Conservation (phyloP, 2,797 vertebrate species). For the Gymnopithys bicolor region DNA sequence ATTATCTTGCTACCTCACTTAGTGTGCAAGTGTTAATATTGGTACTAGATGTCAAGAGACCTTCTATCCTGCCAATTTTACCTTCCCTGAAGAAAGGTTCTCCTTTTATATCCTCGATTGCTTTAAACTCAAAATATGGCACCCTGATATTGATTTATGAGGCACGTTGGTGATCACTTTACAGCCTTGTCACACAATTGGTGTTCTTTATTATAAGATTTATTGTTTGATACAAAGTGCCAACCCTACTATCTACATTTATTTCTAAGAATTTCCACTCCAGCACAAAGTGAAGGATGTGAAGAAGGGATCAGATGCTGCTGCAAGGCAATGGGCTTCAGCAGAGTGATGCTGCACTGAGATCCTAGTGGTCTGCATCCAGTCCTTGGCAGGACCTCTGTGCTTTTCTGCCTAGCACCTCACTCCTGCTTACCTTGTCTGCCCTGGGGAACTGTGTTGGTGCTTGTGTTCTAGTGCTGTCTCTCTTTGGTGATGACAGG, state of each 20-base stretch:
- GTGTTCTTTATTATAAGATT: neutral
- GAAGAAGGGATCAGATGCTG: neutral
- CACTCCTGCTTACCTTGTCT: neutral
- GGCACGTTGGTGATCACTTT: neutral
- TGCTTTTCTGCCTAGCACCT: neutral
- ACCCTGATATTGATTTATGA: neutral
- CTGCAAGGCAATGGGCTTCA: neutral
- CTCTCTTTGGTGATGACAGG: neutral
- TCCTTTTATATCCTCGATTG: neutral
- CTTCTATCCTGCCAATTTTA: neutral
- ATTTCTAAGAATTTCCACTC: neutral
- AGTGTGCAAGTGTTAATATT: neutral
- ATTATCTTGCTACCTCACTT: neutral
- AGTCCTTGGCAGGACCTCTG: neutral
- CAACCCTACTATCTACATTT: accelerated
- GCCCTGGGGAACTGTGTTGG: neutral
- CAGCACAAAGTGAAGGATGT: accelerated
- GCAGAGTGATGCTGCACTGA: neutral
- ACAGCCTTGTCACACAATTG: neutral
- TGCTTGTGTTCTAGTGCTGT: neutral
- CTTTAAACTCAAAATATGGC: neutral
- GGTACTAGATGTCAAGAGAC: neutral
- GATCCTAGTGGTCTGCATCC: neutral
- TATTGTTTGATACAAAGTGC: neutral
- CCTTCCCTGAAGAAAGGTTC: neutral